phyloP scores from a whole-genome alignment of 2,797 vertebrate species.

The Falco rusticolus region DNA sequence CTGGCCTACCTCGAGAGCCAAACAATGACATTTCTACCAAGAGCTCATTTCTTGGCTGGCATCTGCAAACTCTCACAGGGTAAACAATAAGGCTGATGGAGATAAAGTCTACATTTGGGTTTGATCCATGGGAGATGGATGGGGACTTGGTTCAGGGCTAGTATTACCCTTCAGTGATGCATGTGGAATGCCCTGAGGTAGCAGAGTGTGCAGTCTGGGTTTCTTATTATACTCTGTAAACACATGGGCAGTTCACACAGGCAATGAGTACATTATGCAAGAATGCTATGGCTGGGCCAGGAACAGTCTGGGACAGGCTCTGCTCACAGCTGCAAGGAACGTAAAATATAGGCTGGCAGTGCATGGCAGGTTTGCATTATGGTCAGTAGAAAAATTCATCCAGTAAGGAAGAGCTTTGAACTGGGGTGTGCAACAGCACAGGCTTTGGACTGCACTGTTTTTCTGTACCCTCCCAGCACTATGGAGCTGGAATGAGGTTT shows the following conservation, averaged over 20 bases:
- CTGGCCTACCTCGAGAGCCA: background rate
- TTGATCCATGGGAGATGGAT: background rate
- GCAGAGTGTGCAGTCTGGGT: background rate
- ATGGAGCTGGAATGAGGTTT: background rate
- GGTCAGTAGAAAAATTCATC: background rate
- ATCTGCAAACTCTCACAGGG: background rate
- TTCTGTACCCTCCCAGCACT: background rate
- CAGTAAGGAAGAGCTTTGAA: background rate
- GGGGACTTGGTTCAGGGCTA: background rate
- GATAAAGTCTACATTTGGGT: background rate
- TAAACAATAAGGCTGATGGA: background rate
- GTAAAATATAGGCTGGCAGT: background rate
- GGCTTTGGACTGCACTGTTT: background rate
- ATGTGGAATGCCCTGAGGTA: background rate
- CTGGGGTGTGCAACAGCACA: background rate
- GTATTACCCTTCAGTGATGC: background rate
- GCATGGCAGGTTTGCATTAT: background rate
- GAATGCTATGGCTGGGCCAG: background rate
- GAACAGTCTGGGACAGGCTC: background rate
- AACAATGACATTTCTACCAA: background rate
- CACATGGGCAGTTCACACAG: background rate
- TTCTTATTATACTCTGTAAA: background rate
- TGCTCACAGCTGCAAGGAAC: background rate
- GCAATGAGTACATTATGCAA: background rate
- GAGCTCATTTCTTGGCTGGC: background rate